These are phyloP conservation scores for Xestobium rufovillosum DNA, from an alignment of 2,888 invertebrate genomes.

Conservation along the genomic window DNA sequence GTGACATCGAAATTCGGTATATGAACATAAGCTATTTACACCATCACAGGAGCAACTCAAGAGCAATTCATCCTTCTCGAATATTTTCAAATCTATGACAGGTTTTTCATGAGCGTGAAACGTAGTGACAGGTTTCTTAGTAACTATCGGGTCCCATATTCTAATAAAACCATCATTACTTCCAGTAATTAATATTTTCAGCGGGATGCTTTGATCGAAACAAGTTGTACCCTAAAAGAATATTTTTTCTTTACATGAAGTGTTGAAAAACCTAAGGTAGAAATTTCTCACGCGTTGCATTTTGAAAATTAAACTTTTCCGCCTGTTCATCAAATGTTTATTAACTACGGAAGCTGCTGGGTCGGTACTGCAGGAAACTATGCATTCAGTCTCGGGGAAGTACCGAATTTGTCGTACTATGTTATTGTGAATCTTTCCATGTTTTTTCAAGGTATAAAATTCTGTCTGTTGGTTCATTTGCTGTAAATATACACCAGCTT, in stretches of 20 bases:
- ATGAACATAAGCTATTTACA: constrained; percentile 39
- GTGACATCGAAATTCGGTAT: constrained; percentile 6
- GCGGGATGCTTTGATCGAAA: constrained; percentile 46
- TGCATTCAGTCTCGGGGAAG: constrained; percentile 42
- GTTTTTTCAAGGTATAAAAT: constrained; percentile 43
- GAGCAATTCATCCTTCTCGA: constrained; percentile 45
- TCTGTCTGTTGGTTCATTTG: constrained; percentile 48
- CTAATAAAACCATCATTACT: constrained; percentile 49
- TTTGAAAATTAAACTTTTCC: constrained; percentile 49
- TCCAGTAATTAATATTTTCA: constrained; percentile 51
- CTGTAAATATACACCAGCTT: too few species aligned
- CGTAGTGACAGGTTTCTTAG: constrained; percentile 37
- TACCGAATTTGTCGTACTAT: constrained; percentile 45
- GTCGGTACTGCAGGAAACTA: constrained; percentile 53
- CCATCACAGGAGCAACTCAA: constrained; percentile 51
- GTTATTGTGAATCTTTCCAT: constrained; percentile 46
- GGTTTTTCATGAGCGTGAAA: constrained; percentile 39
- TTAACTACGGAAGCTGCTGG: constrained; percentile 45
- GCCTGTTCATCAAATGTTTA: constrained; percentile 44
- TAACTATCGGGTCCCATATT: constrained; percentile 50
- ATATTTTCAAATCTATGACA: constrained; percentile 49
- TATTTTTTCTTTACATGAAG: too few species aligned
- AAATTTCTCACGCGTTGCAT: constrained; percentile 49
- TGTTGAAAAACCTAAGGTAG: too few species aligned
- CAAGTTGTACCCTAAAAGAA: constrained; percentile 51